Conservation (phyloP, 1,140 invertebrate genomes). For the Laupala kohalensis region DNA sequence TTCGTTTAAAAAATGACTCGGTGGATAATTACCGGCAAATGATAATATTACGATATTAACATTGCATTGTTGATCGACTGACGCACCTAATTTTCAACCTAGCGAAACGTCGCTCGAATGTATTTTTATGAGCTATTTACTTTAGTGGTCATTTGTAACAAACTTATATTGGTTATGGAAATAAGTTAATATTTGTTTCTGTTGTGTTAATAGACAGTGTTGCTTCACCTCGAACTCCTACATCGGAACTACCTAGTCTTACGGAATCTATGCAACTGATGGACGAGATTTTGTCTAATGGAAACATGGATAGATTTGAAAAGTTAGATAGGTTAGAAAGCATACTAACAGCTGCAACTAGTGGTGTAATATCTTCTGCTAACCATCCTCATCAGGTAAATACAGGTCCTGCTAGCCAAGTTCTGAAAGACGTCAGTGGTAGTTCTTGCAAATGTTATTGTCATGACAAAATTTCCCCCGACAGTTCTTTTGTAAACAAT, state of each 20-base stretch:
- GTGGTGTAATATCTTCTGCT: not conserved
- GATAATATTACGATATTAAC: no score
- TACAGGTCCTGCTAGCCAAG: not conserved
- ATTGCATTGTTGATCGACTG: no score
- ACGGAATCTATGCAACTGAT: conserved; percentile 83
- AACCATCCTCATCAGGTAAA: not conserved
- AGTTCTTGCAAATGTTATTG: not conserved
- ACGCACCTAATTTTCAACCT: no score
- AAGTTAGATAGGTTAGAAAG: conserved; percentile 76
- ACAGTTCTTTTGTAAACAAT: not conserved
- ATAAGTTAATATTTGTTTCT: no score
- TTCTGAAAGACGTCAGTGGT: not conserved
- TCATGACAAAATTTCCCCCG: not conserved
- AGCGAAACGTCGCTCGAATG: no score
- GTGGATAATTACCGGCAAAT: no score
- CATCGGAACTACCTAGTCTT: conserved; percentile 67
- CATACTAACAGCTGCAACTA: conserved; percentile 51
- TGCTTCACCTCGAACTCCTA: conserved; percentile 46
- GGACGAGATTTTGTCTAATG: conserved; percentile 71
- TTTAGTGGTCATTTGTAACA: no score
- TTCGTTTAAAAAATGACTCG: no score
- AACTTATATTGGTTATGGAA: no score
- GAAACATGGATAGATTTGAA: conserved; percentile 68
- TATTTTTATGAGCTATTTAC: no score
- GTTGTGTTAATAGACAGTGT: conserved; percentile 29